Conservation (phyloP, 2,113 vertebrate species). For the Ahaetulla prasina region DNA sequence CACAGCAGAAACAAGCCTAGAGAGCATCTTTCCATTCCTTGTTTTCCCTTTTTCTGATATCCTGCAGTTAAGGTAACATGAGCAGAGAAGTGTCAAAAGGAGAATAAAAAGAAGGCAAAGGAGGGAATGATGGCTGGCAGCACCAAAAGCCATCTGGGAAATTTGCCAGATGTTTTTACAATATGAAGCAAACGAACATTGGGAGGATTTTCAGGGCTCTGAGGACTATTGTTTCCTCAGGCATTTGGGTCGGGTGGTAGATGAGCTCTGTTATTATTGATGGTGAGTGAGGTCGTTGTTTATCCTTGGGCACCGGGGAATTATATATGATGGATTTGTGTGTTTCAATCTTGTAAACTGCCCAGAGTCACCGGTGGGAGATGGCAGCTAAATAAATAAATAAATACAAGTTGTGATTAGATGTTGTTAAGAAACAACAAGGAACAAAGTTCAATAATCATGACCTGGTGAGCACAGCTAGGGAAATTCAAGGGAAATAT, state of each 20-base stretch:
- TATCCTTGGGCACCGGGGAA: not conserved
- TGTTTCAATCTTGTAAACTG: not conserved
- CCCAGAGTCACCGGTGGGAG: not conserved
- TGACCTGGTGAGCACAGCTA: not conserved
- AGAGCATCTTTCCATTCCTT: not conserved
- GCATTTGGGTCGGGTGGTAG: not conserved
- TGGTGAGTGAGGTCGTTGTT: not conserved
- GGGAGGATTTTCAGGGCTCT: not conserved
- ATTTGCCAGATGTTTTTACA: not conserved
- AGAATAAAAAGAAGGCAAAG: not conserved
- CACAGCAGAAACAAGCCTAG: not conserved
- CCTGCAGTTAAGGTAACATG: not conserved
- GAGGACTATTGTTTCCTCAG: not conserved
- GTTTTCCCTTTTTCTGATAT: not conserved
- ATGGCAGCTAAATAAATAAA: not conserved
- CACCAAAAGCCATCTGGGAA: not conserved
- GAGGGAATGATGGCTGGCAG: not conserved
- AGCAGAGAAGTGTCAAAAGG: not conserved
- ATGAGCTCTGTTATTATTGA: not conserved
- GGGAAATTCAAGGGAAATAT: not conserved
- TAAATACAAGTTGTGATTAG: not conserved
- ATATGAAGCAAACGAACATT: not conserved
- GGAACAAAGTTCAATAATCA: not conserved
- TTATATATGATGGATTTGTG: not conserved
- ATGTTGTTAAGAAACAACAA: not conserved